phyloP scores from a whole-genome alignment of 2,888 invertebrate species.

The Stenotaenia linearis region DNA sequence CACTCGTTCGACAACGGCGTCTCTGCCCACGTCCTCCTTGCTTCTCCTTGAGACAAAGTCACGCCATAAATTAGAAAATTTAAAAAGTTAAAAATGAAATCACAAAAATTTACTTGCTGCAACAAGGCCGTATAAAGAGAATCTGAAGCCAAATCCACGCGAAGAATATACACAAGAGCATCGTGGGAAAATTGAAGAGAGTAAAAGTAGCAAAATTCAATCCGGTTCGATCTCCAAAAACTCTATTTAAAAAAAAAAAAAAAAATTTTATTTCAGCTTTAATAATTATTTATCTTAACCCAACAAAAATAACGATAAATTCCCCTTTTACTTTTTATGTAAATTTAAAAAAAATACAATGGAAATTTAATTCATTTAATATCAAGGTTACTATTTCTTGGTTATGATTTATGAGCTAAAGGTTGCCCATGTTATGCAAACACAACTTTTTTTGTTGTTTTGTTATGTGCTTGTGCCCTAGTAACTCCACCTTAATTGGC shows the following conservation, averaged over 20 bases:
- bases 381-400: not conserved
- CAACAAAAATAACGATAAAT: too few species aligned
- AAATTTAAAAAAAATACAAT: too few species aligned
- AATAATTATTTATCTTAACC: too few species aligned
- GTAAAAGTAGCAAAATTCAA: slow-evolving; percentile 28
- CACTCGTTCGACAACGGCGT: not conserved
- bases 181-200: slow-evolving; percentile 29
- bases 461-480: not conserved
- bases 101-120: not conserved
- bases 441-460: not conserved
- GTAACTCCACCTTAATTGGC: not conserved
- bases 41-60: not conserved
- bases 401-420: not conserved
- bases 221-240: not conserved
- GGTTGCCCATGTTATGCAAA: not conserved
- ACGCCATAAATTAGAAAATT: not conserved
- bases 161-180: slow-evolving; percentile 1
- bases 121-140: slow-evolving; percentile 6
- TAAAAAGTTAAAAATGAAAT: not conserved
- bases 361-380: not conserved
- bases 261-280: not conserved
- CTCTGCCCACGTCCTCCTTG: not conserved
- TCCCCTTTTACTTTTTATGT: too few species aligned
- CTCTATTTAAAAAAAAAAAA: not conserved
- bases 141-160: slow-evolving; percentile 29